Evolutionary conservation across 2,113 vertebrate species (phyloP).

Genomic region (Ibidorhyncha struthersii): DNA sequence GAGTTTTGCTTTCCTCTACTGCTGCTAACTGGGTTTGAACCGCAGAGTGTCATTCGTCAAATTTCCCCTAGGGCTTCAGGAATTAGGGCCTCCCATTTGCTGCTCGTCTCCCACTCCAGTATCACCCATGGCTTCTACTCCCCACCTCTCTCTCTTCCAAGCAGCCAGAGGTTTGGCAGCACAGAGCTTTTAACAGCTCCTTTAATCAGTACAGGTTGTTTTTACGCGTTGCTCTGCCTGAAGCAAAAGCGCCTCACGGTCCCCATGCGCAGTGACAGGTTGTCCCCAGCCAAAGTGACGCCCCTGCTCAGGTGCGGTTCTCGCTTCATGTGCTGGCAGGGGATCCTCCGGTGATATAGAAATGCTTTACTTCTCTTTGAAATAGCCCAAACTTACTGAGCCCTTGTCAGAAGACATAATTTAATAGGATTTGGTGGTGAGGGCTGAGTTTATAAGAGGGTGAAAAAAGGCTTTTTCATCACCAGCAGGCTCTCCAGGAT

Average conservation of each 20-base stretch:
- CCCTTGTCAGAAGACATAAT: background rate
- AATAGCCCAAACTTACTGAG: background rate
- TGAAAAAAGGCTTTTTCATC: background rate
- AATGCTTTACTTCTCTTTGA: background rate
- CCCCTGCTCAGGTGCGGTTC: background rate
- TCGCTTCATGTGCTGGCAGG: fast-evolving
- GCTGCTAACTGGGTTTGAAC: background rate
- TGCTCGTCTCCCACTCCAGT: fast-evolving
- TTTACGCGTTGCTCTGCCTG: background rate
- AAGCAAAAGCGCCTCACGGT: fast-evolving
- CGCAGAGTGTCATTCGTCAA: fast-evolving
- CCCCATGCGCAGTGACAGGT: fast-evolving
- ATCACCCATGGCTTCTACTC: fast-evolving
- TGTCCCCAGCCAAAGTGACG: background rate
- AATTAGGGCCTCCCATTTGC: background rate
- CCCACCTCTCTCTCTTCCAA: background rate
- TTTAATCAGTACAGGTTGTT: background rate
- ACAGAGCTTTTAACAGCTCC: background rate
- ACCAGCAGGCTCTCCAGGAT: background rate
- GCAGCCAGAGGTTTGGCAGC: background rate
- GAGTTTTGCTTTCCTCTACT: background rate
- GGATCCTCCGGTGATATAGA: fast-evolving
- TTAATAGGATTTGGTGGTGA: background rate
- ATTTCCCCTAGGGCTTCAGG: background rate
- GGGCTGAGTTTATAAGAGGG: background rate